These are phyloP conservation scores for Siniperca undulata DNA, from an alignment of 2,797 vertebrate species.

Conservation along the genomic window DNA sequence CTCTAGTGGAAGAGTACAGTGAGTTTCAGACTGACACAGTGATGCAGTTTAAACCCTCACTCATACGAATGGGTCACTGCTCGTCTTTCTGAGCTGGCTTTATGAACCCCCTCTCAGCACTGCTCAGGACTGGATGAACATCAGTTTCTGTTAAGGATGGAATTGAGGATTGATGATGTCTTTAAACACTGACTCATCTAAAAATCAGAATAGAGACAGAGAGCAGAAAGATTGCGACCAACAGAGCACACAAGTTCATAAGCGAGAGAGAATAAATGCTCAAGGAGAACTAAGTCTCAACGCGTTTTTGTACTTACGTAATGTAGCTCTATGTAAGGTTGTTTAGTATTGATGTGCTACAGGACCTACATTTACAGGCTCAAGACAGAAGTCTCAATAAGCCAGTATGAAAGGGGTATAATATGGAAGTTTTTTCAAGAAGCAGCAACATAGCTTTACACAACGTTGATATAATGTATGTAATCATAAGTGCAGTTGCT, in stretches of 20 bases:
- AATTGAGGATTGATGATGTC: not conserved
- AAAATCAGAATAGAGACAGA: not conserved
- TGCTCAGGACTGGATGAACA: not conserved
- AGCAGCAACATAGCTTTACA: not conserved
- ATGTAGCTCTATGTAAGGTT: not conserved
- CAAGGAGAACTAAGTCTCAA: not conserved
- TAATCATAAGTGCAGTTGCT: not conserved
- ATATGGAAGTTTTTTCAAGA: slow-evolving; percentile 1
- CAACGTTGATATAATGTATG: slow-evolving; percentile 2
- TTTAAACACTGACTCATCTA: not conserved
- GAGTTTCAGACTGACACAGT: not conserved
- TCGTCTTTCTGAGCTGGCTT: not conserved
- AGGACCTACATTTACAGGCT: not conserved
- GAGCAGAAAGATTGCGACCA: not conserved
- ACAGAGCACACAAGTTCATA: not conserved
- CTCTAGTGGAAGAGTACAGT: not conserved
- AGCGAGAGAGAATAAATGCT: not conserved
- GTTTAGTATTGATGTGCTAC: not conserved
- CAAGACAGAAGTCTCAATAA: not conserved
- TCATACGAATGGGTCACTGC: not conserved
- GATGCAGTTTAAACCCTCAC: not conserved
- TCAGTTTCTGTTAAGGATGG: not conserved
- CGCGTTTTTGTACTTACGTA: not conserved
- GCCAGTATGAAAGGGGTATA: not conserved
- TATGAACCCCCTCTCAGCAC: not conserved